Percentiles rank a stretch among this genome's conserved stretches.
phyloP scores from a whole-genome alignment of 2,797 vertebrate genomes.

The Scleropages formosus region DNA sequence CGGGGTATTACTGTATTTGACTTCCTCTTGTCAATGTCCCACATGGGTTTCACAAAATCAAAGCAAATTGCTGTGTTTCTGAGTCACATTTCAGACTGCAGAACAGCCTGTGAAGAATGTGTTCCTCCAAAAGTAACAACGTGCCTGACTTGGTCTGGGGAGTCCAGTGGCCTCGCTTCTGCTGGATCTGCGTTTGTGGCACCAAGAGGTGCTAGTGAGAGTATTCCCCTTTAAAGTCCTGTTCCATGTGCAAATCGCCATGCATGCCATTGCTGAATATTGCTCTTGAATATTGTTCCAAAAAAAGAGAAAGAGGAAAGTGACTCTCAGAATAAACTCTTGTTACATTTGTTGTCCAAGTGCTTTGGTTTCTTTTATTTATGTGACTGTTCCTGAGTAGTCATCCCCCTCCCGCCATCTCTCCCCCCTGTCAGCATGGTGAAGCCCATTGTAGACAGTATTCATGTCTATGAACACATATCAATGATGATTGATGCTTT shows the following conservation, averaged over 20 bases:
- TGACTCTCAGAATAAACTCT: constrained; percentile 73
- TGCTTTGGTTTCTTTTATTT: constrained; percentile 81
- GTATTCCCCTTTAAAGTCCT: constrained; percentile 93
- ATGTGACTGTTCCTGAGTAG: constrained; percentile 79
- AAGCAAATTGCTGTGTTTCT: constrained; percentile 39
- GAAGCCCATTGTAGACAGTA: constrained; percentile 83
- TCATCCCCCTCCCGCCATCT: constrained; percentile 77
- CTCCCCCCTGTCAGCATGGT: constrained; percentile 81
- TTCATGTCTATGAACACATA: constrained; percentile 80
- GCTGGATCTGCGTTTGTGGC: constrained; percentile 51
- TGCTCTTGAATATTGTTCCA: constrained; percentile 71
- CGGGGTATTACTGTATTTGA: not conserved
- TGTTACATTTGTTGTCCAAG: constrained; percentile 88
- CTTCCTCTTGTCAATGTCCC: not conserved
- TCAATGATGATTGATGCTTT: constrained; percentile 69
- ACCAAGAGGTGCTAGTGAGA: constrained; percentile 66
- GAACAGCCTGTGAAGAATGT: constrained; percentile 59
- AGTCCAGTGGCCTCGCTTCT: constrained; percentile 41
- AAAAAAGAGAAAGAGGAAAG: constrained; percentile 48
- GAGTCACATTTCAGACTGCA: constrained; percentile 61
- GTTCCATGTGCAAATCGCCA: constrained; percentile 89
- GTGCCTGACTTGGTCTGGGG: constrained; percentile 51
- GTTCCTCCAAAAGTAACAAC: constrained; percentile 51
- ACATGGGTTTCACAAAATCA: too few relatives aligned
- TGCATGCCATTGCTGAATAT: constrained; percentile 92